These are phyloP conservation scores for Harpalus rufipes DNA, from an alignment of 2,888 invertebrate genomes.

Conservation along the genomic window DNA sequence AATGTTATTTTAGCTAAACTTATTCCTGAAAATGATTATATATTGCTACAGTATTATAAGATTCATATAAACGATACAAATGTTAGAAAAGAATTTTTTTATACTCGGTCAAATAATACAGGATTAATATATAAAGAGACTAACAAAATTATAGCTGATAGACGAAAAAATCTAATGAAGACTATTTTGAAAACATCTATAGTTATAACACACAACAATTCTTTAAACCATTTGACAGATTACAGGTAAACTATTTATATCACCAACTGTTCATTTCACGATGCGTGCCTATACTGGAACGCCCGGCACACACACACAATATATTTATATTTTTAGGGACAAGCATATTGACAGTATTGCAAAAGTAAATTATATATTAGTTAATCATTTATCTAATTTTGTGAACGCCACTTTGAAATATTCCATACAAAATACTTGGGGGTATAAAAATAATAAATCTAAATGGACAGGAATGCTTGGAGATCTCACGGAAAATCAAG, in stretches of 20 bases:
- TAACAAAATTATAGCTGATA: conserved; percentile 71
- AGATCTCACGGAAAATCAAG: conserved; percentile 77
- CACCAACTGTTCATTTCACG: too few relatives aligned
- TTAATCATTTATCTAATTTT: conserved; percentile 78
- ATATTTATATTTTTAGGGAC: conserved; percentile 68
- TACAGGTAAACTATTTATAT: too few relatives aligned
- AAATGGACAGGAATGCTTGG: conserved; percentile 81
- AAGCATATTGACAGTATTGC: conserved; percentile 78
- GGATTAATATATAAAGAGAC: conserved; percentile 58
- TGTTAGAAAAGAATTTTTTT: conserved; percentile 71
- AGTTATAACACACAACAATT: conserved; percentile 81
- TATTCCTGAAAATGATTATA: conserved; percentile 71
- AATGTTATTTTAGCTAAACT: conserved; percentile 77
- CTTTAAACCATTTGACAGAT: conserved; percentile 81
- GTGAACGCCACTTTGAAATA: conserved; percentile 78
- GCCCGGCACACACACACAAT: too few relatives aligned
- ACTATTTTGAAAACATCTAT: conserved; percentile 79
- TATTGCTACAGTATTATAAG: conserved; percentile 73
- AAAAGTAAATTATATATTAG: conserved; percentile 79
- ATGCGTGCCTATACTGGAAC: too few relatives aligned
- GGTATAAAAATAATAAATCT: conserved; percentile 77
- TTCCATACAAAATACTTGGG: conserved; percentile 79
- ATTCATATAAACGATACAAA: conserved; percentile 71
- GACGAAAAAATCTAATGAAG: conserved; percentile 78
- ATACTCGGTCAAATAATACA: conserved; percentile 32